Evolutionary conservation across 1,140 invertebrate species (phyloP).

Genomic region (Agrilus planipennis): DNA sequence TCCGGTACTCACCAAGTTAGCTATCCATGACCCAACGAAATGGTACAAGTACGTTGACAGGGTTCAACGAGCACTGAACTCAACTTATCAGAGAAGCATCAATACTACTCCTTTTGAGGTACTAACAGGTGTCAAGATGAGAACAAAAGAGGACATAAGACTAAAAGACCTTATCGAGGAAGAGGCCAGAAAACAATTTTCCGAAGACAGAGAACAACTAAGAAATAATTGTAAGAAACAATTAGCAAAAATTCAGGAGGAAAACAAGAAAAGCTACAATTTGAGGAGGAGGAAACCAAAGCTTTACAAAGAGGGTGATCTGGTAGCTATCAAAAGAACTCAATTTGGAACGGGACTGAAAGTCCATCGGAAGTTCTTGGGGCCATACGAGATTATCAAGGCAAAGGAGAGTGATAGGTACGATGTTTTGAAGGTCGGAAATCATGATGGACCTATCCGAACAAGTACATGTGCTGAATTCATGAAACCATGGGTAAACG

Average conservation of each 20-base stretch:
- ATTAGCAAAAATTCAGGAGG: constrained; percentile 24
- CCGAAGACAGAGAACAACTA: constrained; percentile 14
- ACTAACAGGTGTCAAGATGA: constrained; percentile 24
- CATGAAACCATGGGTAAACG: constrained; percentile 23
- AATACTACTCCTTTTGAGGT: constrained; percentile 27
- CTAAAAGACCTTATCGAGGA: constrained; percentile 15
- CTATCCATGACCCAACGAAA: constrained; percentile 14
- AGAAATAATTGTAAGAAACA: constrained; percentile 18
- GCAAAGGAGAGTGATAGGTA: constrained; percentile 23
- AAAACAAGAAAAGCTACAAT: constrained; percentile 25
- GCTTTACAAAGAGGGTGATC: constrained; percentile 23
- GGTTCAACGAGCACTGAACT: constrained; percentile 26
- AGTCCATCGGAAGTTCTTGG: constrained; percentile 28
- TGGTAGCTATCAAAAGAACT: constrained; percentile 31
- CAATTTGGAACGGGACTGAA: constrained; percentile 29
- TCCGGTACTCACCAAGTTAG: constrained; percentile 23
- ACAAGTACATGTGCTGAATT: constrained; percentile 24
- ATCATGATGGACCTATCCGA: constrained; percentile 18
- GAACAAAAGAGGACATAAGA: constrained; percentile 15
- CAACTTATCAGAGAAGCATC: constrained; percentile 24
- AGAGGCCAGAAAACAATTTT: constrained; percentile 10
- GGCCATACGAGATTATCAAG: constrained; percentile 28
- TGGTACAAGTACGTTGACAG: constrained; percentile 21
- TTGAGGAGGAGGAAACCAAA: constrained; percentile 8
- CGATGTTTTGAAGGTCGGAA: constrained; percentile 18